Base-by-base conservation (phyloP, 2,113 vertebrate species). In the Malurus elegans region DNA sequence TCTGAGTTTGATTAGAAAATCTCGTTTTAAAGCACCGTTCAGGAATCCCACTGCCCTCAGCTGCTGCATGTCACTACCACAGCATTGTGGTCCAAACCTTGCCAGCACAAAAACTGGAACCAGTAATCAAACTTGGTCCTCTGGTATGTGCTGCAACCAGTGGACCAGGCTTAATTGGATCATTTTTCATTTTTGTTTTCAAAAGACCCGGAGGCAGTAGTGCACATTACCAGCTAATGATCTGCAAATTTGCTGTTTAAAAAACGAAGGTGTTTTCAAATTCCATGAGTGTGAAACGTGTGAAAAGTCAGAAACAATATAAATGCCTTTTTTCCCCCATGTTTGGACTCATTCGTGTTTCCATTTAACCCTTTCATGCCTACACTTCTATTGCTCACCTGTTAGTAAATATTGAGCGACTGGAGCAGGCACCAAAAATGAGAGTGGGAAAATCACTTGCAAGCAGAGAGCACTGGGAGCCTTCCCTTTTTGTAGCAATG, bases 141-240 rank as follows among this genome's bases (percentile, higher is more conserved):
- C 48, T 93, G 79, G 56, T 90, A 38, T 66, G 57, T 78, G 51
- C 90, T 87, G 45, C 69, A 80, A 89, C 29, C 54, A 88, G 54
- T 74, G 91, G 57, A 66, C 54, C 34, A 88, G 80, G 40, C 66
- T 94, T 92, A 97, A 88, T 91, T 82, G 83, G 64, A 76, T 93
- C 44, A 88, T 95, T 97, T 96, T 96, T 96, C 90, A 93, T 91
- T 96, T 96, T 78, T 92, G 65, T 90, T 97, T 98, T 92, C 88
- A 78, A 69, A 92, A 82, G 92, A 94, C 90, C 54, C 53, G 93
- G 94, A 95, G 95, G 92, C 53, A 88, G 88, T 64, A 62, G 25
- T 89, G 45, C 91, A 90, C 85, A 95, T 97, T 96, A 90, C 70
- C 80, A 79, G 65, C 62, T 97, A 95, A 97, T 95, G 92, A 95